A percentile compares a stretch with the other conserved stretches of the same genome.
phyloP scores from a whole-genome alignment of 1,140 invertebrate species.

The Drosophila rufa region DNA sequence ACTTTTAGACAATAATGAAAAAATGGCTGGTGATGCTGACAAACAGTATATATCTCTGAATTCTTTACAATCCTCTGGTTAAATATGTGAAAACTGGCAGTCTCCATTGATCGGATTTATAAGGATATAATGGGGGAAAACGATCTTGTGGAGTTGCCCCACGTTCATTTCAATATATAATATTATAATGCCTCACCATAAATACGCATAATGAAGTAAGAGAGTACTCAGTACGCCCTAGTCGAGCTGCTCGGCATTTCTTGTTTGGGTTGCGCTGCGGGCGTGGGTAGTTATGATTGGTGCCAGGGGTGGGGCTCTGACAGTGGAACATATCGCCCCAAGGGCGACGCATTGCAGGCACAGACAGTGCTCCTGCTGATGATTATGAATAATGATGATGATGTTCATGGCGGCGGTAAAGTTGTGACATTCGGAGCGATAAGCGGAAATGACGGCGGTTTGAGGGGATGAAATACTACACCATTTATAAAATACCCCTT shows the following conservation, averaged over 20 bases:
- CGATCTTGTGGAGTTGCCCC: too few species aligned
- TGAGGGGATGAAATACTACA: conserved; percentile 12
- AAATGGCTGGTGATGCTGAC: too few species aligned
- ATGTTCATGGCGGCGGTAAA: conserved; percentile 58
- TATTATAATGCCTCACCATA: not conserved
- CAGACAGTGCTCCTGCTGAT: conserved; percentile 44
- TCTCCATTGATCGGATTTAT: not conserved
- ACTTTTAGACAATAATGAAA: too few species aligned
- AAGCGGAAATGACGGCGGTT: conserved; percentile 34
- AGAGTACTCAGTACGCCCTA: not conserved
- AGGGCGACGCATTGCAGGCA: conserved; percentile 56
- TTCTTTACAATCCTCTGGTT: too few species aligned
- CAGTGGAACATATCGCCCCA: conserved; percentile 45
- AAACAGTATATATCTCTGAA: too few species aligned
- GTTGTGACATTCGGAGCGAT: conserved; percentile 51
- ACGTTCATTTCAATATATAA: not conserved
- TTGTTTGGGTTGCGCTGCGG: conserved; percentile 14
- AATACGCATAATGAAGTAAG: not conserved
- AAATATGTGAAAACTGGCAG: too few species aligned
- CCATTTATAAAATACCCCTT: conserved; percentile 19
- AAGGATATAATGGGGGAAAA: not conserved
- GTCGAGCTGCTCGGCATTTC: not conserved
- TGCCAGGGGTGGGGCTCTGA: not conserved
- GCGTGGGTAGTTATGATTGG: conserved; percentile 17
- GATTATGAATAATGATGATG: conserved; percentile 50